phyloP scores from a whole-genome alignment of 2,888 invertebrate genomes.

The Drosophila nr. perissopoda region DNA sequence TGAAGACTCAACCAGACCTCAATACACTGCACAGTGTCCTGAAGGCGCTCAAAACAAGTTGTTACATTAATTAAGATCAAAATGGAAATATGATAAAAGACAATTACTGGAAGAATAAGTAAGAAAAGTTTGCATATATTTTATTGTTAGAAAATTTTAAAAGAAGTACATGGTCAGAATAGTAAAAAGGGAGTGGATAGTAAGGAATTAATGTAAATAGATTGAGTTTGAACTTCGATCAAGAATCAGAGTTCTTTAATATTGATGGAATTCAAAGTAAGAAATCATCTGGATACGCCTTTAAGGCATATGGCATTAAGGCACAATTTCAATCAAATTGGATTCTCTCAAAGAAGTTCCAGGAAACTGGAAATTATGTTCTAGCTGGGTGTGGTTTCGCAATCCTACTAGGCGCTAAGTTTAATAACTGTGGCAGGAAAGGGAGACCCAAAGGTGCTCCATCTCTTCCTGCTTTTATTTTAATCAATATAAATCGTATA shows the following conservation, averaged over 20 bases:
- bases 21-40: conserved; percentile 35
- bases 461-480: neutral
- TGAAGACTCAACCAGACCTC: conserved; percentile 15
- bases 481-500: neutral
- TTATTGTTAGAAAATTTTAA: neutral
- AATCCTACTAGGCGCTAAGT: rapidly evolving
- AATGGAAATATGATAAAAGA: neutral
- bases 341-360: neutral
- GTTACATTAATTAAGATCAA: neutral
- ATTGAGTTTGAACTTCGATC: too few species aligned
- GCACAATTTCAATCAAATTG: neutral
- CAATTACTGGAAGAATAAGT: neutral
- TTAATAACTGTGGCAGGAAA: neutral
- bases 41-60: neutral
- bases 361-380: neutral
- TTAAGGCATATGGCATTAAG: neutral
- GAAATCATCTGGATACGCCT: too few species aligned
- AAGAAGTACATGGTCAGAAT: neutral
- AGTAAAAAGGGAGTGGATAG: neutral
- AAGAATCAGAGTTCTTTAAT: too few species aligned
- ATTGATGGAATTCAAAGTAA: neutral
- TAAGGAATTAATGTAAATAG: too few species aligned
- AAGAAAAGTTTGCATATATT: neutral
- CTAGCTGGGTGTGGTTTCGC: neutral
- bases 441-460: neutral